Percentiles rank a stretch among this genome's conserved stretches.
phyloP scores from a whole-genome alignment of 2,797 vertebrate genomes.

The Hozukius guyotensis region DNA sequence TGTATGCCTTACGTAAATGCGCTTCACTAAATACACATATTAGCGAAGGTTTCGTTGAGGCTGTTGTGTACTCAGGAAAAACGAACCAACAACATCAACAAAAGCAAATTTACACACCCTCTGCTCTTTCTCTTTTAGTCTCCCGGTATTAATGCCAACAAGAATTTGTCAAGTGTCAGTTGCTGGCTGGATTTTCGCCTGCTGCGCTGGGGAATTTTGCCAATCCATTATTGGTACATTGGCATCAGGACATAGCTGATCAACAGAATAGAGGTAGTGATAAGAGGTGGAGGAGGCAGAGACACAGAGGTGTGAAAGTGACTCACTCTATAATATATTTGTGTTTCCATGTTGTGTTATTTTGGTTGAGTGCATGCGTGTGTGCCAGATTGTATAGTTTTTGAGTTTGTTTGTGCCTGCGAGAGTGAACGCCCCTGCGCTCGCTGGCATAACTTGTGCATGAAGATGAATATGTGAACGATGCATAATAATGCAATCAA shows the following conservation, averaged over 20 bases:
- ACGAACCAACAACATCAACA: not conserved
- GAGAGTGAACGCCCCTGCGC: not conserved
- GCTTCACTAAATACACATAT: not conserved
- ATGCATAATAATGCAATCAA: constrained; percentile 76
- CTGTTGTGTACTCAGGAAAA: constrained; percentile 9
- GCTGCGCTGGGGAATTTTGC: constrained; percentile 30
- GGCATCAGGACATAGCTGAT: constrained; percentile 34
- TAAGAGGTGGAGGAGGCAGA: constrained; percentile 25
- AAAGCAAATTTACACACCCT: constrained; percentile 17
- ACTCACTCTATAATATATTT: constrained; percentile 19
- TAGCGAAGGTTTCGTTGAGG: not conserved
- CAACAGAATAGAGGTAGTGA: constrained; percentile 19
- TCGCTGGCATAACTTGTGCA: constrained; percentile 31
- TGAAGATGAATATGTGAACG: constrained; percentile 57
- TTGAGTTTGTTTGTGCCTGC: constrained; percentile 6
- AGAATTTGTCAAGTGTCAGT: constrained; percentile 57
- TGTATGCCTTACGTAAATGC: not conserved
- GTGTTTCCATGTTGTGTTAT: not conserved
- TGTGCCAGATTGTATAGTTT: not conserved
- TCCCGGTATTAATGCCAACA: constrained; percentile 35
- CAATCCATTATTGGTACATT: constrained; percentile 30
- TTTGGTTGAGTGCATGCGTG: not conserved
- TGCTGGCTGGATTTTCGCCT: constrained; percentile 32
- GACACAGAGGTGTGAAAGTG: constrained; percentile 26
- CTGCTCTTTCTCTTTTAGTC: constrained; percentile 18